Evolutionary conservation across 2,888 invertebrate species (phyloP), one percentile per base, ranked within the genome.

Genomic region (Tachina grossa): DNA sequence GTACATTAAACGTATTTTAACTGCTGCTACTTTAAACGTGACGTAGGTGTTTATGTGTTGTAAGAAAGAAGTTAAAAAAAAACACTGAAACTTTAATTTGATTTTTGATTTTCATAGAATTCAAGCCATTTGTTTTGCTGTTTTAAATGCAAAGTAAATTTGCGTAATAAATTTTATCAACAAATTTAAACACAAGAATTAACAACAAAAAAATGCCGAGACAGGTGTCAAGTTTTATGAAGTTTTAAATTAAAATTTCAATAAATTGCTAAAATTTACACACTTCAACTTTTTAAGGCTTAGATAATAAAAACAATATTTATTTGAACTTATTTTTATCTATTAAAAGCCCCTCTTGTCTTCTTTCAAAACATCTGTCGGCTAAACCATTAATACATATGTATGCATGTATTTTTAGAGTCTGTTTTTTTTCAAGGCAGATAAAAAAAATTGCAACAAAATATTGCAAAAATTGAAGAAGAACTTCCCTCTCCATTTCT

Each of bases 1-100:
- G 65, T 80, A 80, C 53, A 31, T 65, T 72, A 72, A 79, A 72
- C 51, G 72, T 83, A 66, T 71, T 76, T 80, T 69, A 75, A 69
- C 81, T 76, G 79, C 83, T 80, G 82, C 81, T 75, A 68, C 79
- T 83, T 82, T 59, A 83, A 76, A 83, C 79, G 85, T 85, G 85
- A 79, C 83, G 85, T 85, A 83, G 79, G 83, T 80, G 83, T 75
- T 66, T 77, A 66, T 47, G 79, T 65, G 51, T 68, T 66, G n/a
- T 13, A 43, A 66, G 65, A 53, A 49, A 47, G 9, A 45, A 31
- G 31, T 6, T 6, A 51, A 74, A 72, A n/a, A n/a, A n/a, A n/a
- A n/a, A n/a, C 53, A 45, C 31, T 43, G 16, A 47, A 69, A 75
- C 65, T 47, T 79, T 79, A 85, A 83, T 83, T 85, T 76, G 79